Base-by-base conservation (phyloP, 2,888 invertebrate genomes). In the Euproctis similis region DNA sequence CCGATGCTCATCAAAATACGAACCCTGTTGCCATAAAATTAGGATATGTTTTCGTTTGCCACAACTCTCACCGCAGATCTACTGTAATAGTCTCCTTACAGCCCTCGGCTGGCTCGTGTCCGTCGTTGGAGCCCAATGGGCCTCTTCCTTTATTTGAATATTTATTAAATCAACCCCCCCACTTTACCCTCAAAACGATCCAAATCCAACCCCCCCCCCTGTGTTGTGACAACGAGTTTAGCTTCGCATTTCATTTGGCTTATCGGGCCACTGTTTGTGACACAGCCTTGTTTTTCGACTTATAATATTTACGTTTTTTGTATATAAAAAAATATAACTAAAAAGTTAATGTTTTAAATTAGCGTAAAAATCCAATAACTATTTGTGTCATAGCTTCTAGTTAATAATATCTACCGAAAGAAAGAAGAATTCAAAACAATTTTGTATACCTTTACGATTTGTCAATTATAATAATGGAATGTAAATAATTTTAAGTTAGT, bases 71-170 rank as follows among this genome's bases (percentile, higher is more conserved):
- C 45, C 46, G 30, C 42, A 47, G 38, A 49, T 42, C 39, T 36
- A 31, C 38, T 24, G 43, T 36, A 39, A 44, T 42, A 47, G 36
- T 20, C 28, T 36, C 24, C 26, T 36, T 26, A 31, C 34, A 32
- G 26, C n/a, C 36, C 45, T 51, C 44, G 40, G 42, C 44, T 42
- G 47, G 52, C 29, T 47, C 36, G 53, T 49, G 53, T 48, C 55
- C 55, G 48, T 44, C 53, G 50, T 60, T 57, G 49, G 42, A 49
- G 51, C 53, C 59, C 58, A 55, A 57, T 50, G 61, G 59, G 49
- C 61, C 57, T 66, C 60, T 59, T 59, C 54, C 60, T 66, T 60
- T 67, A 69, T 76, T 71, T 76, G 72, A 77, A 77, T 77, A 77
- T 76, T 77, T 75, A 76, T 75, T 69, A 70, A 70, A 73, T 66